A percentile compares a stretch with the other conserved stretches of the same genome.
Evolutionary conservation across 1,140 invertebrate species (phyloP).

Genomic region (Brevipalpus yothersi): DNA sequence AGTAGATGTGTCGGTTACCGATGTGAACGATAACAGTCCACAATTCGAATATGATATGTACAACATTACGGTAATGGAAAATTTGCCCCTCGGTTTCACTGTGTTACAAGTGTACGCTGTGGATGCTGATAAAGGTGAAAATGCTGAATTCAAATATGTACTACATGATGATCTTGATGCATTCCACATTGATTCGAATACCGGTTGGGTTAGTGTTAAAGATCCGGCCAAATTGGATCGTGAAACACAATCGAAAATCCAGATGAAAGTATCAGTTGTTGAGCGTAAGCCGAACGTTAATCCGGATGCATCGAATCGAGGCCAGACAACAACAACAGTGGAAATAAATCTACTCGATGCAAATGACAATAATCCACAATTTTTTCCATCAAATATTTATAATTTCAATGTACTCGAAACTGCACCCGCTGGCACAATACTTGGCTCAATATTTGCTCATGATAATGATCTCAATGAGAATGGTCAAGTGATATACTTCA

Average conservation of each 20-base stretch:
- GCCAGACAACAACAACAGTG: constrained; percentile 7
- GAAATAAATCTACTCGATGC: constrained; percentile 48
- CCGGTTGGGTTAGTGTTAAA: constrained; percentile 59
- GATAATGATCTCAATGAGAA: constrained; percentile 17
- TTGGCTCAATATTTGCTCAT: constrained; percentile 14
- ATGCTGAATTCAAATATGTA: constrained; percentile 53
- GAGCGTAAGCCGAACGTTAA: constrained; percentile 16
- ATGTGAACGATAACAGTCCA: constrained; percentile 21
- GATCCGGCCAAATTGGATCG: constrained; percentile 47
- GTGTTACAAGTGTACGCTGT: constrained; percentile 34
- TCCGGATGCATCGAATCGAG: constrained; percentile 9
- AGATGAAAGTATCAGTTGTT: constrained; percentile 11
- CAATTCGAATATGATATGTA: constrained; percentile 65
- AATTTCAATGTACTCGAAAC: constrained; percentile 16
- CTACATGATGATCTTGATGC: constrained; percentile 38
- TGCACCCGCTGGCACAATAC: constrained; percentile 12
- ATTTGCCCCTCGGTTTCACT: constrained; percentile 57
- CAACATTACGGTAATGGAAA: constrained; percentile 72
- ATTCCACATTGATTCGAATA: constrained; percentile 45
- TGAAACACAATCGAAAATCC: constrained; percentile 29
- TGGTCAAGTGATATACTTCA: constrained; percentile 22
- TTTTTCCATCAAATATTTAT: constrained; percentile 52
- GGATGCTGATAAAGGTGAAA: constrained; percentile 32
- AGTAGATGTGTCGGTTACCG: constrained; percentile 47
- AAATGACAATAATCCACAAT: constrained; percentile 62